Conservation (phyloP, 1,140 invertebrate genomes). For the Bombus breviceps region DNA sequence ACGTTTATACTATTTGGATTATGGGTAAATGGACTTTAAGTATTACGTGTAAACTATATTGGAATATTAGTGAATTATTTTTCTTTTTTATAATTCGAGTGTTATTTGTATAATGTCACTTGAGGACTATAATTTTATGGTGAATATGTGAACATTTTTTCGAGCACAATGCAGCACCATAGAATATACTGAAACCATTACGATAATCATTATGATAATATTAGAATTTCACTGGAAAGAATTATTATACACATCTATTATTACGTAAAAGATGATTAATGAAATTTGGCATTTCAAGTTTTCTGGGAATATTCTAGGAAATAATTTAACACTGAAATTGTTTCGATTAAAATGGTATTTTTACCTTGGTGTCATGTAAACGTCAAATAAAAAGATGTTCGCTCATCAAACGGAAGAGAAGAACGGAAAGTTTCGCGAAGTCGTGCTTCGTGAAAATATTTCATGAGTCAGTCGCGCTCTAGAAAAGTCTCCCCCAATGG, state of each 20-base stretch:
- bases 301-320: background rate
- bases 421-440: constrained; percentile 2
- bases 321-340: background rate
- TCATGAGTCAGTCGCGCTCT: constrained; percentile 11
- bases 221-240: too few relatives aligned
- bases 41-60: background rate
- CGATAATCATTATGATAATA: background rate
- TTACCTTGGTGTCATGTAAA: background rate
- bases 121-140: too few relatives aligned
- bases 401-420: background rate
- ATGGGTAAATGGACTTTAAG: background rate
- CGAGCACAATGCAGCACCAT: too few relatives aligned
- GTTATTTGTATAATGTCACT: background rate
- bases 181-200: too few relatives aligned
- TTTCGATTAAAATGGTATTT: background rate
- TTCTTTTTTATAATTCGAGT: background rate
- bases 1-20: background rate
- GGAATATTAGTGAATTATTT: background rate
- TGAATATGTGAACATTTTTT: too few relatives aligned
- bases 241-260: background rate
- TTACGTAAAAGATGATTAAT: background rate
- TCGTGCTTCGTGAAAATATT: constrained; percentile 31
- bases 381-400: background rate
- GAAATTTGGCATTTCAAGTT: background rate
- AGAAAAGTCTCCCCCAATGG: constrained; percentile 26